Evolutionary conservation across 2,113 vertebrate genomes (phyloP).

Genomic region (Pionites leucogaster): DNA sequence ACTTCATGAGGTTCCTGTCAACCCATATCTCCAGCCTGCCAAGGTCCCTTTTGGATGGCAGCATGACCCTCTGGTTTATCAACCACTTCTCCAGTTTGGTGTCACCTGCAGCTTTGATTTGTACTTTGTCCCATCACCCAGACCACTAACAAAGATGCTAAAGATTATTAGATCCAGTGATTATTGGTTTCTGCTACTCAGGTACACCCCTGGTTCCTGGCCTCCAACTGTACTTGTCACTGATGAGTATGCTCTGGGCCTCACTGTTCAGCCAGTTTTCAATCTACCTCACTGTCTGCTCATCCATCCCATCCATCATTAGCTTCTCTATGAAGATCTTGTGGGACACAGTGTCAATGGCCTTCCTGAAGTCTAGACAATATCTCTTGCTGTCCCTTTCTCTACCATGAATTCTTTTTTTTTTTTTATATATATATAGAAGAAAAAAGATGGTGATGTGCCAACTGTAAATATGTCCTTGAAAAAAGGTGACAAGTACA

Average conservation of each 20-base stretch:
- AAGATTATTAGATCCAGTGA: background rate
- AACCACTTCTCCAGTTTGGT: background rate
- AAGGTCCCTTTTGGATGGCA: background rate
- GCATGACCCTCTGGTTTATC: accelerated
- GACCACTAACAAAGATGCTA: accelerated
- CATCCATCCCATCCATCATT: background rate
- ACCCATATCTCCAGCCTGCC: background rate
- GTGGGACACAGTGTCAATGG: background rate
- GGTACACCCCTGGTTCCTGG: background rate
- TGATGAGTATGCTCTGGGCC: background rate
- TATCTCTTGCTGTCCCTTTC: background rate
- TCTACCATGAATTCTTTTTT: background rate
- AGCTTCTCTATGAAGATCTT: background rate
- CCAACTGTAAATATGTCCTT: background rate
- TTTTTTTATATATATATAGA: background rate
- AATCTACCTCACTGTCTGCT: background rate
- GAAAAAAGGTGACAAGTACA: background rate
- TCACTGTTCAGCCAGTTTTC: background rate
- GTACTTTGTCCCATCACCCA: background rate
- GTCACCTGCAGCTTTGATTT: background rate
- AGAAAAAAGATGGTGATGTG: background rate
- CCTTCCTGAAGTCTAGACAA: background rate
- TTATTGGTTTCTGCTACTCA: background rate
- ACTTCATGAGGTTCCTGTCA: background rate
- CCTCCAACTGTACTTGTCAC: background rate